phyloP scores from a whole-genome alignment of 2,797 vertebrate species.

The Lophotriccus pileatus region DNA sequence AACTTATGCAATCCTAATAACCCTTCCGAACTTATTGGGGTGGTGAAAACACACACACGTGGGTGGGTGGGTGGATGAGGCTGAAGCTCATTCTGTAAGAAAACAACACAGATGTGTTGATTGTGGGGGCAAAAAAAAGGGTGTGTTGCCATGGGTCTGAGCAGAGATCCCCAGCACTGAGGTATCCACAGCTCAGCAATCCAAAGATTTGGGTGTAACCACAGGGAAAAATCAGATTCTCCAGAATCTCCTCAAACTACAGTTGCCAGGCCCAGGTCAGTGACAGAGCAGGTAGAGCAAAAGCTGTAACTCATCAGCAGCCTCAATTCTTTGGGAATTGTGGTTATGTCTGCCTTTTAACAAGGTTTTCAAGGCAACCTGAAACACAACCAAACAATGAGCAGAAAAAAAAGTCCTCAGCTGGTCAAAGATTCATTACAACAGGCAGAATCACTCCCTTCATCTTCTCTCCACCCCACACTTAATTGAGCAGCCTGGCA shows the following conservation, averaged over 20 bases:
- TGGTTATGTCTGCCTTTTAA: neutral
- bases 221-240: neutral
- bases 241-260: too few relatives aligned
- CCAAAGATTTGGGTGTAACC: neutral
- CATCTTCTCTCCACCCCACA: neutral
- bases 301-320: neutral
- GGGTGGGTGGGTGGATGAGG: neutral
- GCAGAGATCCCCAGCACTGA: neutral
- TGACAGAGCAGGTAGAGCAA: neutral
- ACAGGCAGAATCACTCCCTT: neutral
- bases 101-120: neutral
- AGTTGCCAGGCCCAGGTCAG: neutral
- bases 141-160: accelerated
- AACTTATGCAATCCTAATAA: neutral
- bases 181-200: neutral
- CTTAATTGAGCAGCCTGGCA: neutral
- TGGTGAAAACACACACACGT: neutral
- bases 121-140: neutral
- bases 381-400: neutral
- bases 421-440: neutral
- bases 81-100: neutral
- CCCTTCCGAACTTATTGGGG: neutral
- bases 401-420: neutral
- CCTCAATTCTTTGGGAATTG: neutral
- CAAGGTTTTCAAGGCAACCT: neutral